Base-by-base conservation (phyloP, 2,888 invertebrate genomes). In the Sinodicranocentrus sp. region DNA sequence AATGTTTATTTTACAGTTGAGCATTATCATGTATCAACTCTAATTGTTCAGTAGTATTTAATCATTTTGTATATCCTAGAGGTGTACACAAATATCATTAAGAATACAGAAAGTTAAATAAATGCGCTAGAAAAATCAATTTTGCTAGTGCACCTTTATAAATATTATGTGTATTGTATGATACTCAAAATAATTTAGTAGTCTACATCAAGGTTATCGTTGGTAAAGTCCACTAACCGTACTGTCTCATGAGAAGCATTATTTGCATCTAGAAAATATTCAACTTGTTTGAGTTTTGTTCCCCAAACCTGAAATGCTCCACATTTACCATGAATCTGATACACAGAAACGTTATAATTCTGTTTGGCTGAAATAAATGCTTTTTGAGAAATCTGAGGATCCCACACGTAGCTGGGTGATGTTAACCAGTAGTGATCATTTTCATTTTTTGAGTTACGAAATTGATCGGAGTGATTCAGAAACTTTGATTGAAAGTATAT, bases 261-360 rank as follows among this genome's bases (percentile, higher is more conserved):
- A 1, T 26, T 17, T n/a, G 26, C 71, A 33, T 52, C 21, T 8
- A 52, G 2, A 52, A 19, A 17, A 19, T 52, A 6, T 54, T 72
- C 39, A 13, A 59, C 59, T 3, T 5, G 39, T 44, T 61, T 72
- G n/a, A 72, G 15, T n/a, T 43, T 72, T 10, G 59, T 59, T 13
- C 72, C 72, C 72, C 72, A 59, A 15, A 72, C 59, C 13, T 72
- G 59, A 8, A 43, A 33, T n/a, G n/a, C 3, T n/a, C 72, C 72
- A 44, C 72, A 72, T 3, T 33, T 43, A 15, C 72, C 72, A 25
- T 72, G 23, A 8, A 72, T 5, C 25, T 72, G 72, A 26, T 72
- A 59, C 17, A 72, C 10, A 10, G 8, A 1, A 2, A 44, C 13
- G 2, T 21, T 72, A 2, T 23, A n/a, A 5, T 23, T 28, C n/a